Conservation (phyloP, 2,888 invertebrate species). For the Rotaria magnacalcarata region DNA sequence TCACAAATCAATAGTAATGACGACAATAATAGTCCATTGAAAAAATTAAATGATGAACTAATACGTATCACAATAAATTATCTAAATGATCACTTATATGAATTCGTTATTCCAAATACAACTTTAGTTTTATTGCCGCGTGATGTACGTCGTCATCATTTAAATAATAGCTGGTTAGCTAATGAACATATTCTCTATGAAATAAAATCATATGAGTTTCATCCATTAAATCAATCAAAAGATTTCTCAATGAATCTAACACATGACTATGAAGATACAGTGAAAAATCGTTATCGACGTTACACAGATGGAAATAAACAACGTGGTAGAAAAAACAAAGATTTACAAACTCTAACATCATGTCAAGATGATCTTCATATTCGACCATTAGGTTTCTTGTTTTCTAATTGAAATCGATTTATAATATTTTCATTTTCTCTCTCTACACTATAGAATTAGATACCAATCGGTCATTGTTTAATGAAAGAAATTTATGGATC, state of each 20-base stretch:
- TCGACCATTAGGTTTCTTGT: background rate
- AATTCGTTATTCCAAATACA: background rate
- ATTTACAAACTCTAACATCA: background rate
- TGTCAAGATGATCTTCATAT: slow-evolving; percentile 22
- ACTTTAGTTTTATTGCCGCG: background rate
- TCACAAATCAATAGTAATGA: background rate
- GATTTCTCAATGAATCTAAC: background rate
- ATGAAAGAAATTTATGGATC: slow-evolving; percentile 15
- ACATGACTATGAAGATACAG: background rate
- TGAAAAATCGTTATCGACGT: background rate
- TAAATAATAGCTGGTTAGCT: background rate
- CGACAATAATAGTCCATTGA: background rate
- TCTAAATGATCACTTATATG: background rate
- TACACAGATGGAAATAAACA: slow-evolving; percentile 7
- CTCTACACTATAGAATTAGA: background rate
- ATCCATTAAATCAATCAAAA: background rate
- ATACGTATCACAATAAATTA: background rate
- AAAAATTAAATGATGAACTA: slow-evolving; percentile 8
- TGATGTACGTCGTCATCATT: slow-evolving; percentile 24
- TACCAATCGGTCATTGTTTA: background rate
- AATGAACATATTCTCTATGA: background rate
- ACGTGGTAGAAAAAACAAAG: background rate
- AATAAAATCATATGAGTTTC: background rate
- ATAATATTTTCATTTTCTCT: background rate
- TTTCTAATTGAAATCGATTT: background rate